A percentile compares a stretch with the other conserved stretches of the same genome.
phyloP scores from a whole-genome alignment of 2,888 invertebrate genomes.

The Leucozona laternaria region DNA sequence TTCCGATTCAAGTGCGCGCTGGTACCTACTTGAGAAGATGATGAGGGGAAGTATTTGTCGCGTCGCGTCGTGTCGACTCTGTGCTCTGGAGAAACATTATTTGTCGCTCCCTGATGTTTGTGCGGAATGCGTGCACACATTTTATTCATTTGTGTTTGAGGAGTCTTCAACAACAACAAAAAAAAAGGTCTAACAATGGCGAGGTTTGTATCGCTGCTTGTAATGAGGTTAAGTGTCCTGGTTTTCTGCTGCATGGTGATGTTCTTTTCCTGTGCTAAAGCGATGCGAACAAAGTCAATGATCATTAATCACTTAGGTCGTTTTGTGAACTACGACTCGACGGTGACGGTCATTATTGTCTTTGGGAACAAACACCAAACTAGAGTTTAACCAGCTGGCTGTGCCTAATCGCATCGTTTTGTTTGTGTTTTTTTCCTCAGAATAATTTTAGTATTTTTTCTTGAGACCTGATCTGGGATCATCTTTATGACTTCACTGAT shows the following conservation, averaged over 20 bases:
- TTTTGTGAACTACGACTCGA: constrained; percentile 19
- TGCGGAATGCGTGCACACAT: constrained; percentile 44
- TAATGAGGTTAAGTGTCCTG: constrained; percentile 71
- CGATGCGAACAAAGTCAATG: constrained; percentile 57
- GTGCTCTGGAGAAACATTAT: constrained; percentile 33
- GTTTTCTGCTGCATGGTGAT: constrained; percentile 32
- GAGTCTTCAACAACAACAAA: not conserved
- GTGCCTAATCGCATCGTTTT: constrained; percentile 46
- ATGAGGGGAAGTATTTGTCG: constrained; percentile 22
- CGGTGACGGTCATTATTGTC: constrained; percentile 11
- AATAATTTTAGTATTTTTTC: not conserved
- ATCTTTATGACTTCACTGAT: not conserved
- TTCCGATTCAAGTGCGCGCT: constrained; percentile 51
- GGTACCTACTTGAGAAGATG: constrained; percentile 25
- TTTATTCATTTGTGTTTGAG: constrained; percentile 48
- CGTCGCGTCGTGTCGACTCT: not conserved
- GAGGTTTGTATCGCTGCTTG: constrained; percentile 46
- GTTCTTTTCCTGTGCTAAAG: not conserved
- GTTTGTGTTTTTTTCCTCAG: not conserved
- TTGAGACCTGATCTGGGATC: not conserved
- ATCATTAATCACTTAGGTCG: constrained; percentile 68
- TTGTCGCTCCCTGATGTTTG: constrained; percentile 46
- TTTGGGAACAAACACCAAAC: constrained; percentile 19
- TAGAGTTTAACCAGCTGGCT: constrained; percentile 55
- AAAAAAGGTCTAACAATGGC: constrained; percentile 50